Base-by-base conservation (phyloP, 2,797 vertebrate genomes). In the Epinephelus coioides region DNA sequence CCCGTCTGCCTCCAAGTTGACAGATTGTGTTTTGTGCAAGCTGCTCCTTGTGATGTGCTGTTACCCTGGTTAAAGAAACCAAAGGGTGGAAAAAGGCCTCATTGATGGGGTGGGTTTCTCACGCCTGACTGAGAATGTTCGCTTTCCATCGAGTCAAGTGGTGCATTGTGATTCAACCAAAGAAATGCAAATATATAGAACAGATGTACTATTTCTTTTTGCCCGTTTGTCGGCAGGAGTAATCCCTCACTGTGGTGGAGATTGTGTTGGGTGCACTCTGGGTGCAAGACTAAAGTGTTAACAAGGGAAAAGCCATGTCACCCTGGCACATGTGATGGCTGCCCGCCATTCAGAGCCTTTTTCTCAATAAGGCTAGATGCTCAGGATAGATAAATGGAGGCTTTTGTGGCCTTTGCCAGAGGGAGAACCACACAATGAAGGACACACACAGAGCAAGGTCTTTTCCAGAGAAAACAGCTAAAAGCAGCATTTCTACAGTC, bases 121-220 rank as follows among this genome's bases (percentile, higher is more conserved):
- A 95, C 90, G 90, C 90, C 84, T 95, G 92, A 93, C 86, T 91
- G 89, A 88, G 87, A 93, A 91, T 91, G 90, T 93, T 91, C 90
- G 85, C 90, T 89, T 94, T 91, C 93, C 91, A 87, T 85, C 86
- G 65, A 95, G 94, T 94, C 93, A 94, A 95, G 94, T 96, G 92
- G 73, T 76, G 87, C 88, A 93, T 96, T 94, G 91, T 94, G 88
- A 92, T 82, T 85, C 85, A 59, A 88, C 89, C 88, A 94, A 95
- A 95, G 93, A 95, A 94, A 95, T 95, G 93, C 93, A 95, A 95
- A 95, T 95, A 93, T 89, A 90, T 78, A 73, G 87, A 93, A 90
- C 94, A 95, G 92, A 95, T 95, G 94, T 86, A 93, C 89, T 90
- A 78, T 87, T 81, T 75, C 80, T 91, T 83, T 91, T 80, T 65